Base-by-base conservation (phyloP, 2,797 vertebrate species). In the Gymnocypris eckloni region DNA sequence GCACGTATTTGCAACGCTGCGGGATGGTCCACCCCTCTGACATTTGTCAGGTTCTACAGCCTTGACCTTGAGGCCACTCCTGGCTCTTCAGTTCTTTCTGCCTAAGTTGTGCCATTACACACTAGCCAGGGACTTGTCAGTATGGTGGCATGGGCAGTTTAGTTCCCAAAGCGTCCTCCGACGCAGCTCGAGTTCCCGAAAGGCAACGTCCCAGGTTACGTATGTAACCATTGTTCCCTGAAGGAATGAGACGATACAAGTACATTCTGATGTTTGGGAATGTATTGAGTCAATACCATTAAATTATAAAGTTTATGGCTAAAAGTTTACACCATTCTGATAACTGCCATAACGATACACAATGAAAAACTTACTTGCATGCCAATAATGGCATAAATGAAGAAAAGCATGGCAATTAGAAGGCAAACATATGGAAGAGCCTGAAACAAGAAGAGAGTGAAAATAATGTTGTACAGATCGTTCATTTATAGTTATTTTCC, bases 371-470 rank as follows among this genome's bases (percentile, higher is more conserved):
- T 93, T 94, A 99, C 98, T 98, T 99, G 98, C 98, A 99, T 99
- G 87, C 98, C 98, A 66, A 99, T 99, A 87, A 99, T 99, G 77
- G 98, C 98, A 0, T 99, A 99, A 91, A 99, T 99, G 95, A 99
- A 99, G 95, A 99, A 99, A 59, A 99, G 96, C 98, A 99, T 99
- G 71, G 98, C 98, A 1, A 99, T 99, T 89, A 99, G 94, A 66
- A 99, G 97, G 91, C 98, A 99, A 88, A 99, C 98, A 0, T 99
- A 99, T n/a, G 98, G 98, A 70, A 99, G 97, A 18, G 98, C 98
- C 98, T 99, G 90, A 87, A 86, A 92, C 94, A 78, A 92, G 39
- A 92, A 82, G 0, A 54, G 48, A 81, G 4, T 33, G 7, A n/a
- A 54, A 25, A 66, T 1, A 33, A 33, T 15, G 61, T 66, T 28